Conservation (phyloP, 2,113 vertebrate genomes). For the Pelobates fuscus region DNA sequence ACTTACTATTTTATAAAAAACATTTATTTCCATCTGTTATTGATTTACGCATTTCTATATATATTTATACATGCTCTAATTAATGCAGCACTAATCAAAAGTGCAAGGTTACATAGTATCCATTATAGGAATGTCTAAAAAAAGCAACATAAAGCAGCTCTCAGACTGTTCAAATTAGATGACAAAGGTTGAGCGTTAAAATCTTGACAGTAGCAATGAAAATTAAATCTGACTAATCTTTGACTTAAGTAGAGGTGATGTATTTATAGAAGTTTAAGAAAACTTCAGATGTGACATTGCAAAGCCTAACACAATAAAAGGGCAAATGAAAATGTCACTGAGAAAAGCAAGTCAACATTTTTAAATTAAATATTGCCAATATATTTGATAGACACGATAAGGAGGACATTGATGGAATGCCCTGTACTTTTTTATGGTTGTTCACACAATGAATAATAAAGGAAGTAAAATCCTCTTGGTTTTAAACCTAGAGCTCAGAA, state of each 20-base stretch:
- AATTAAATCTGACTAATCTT: slow-evolving; percentile 1
- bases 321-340: background rate
- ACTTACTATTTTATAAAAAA: too few relatives aligned
- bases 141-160: background rate
- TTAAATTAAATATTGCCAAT: background rate
- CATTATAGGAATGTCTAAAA: background rate
- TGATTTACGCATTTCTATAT: too few relatives aligned
- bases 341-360: background rate
- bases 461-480: too few relatives aligned
- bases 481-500: too few relatives aligned
- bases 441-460: too few relatives aligned
- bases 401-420: too few relatives aligned
- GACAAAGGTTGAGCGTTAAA: background rate
- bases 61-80: too few relatives aligned
- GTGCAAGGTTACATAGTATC: background rate
- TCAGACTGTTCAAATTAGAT: background rate
- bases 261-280: slow-evolving; percentile 1
- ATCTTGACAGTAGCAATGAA: background rate
- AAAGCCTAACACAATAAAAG: background rate
- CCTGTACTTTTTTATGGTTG: too few relatives aligned
- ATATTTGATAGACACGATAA: background rate
- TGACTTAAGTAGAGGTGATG: background rate
- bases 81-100: slow-evolving; percentile 1
- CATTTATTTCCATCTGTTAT: too few relatives aligned
- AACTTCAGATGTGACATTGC: background rate